phyloP scores from a whole-genome alignment of 1,140 invertebrate genomes.

The Bombus polaris region DNA sequence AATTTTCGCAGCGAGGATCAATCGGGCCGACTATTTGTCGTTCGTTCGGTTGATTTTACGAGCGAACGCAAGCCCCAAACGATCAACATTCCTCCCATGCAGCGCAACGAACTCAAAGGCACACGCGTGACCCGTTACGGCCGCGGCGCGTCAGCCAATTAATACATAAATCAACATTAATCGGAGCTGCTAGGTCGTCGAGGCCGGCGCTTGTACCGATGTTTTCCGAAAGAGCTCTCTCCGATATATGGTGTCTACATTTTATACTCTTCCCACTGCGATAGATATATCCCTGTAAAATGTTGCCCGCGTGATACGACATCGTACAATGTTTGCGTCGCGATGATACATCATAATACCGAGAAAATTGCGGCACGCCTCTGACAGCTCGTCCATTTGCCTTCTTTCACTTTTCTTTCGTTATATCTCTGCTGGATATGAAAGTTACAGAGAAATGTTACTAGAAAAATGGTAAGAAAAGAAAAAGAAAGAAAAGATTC shows the following conservation, averaged over 20 bases:
- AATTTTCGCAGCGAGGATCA: not conserved
- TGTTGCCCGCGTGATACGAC: not conserved
- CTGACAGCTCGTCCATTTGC: not conserved
- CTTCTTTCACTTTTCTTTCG: not conserved
- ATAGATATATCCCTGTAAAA: not conserved
- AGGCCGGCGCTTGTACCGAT: constrained; percentile 3
- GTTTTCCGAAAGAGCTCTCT: not conserved
- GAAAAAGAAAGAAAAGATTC: no score
- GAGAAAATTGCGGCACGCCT: not conserved
- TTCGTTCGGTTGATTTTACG: not conserved
- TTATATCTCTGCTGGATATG: not conserved
- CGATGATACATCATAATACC: constrained; percentile 1
- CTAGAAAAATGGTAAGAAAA: accelerated
- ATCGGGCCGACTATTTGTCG: not conserved
- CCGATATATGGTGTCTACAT: not conserved
- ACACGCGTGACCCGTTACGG: constrained; percentile 51
- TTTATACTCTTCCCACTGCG: not conserved
- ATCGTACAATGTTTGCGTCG: not conserved
- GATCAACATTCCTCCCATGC: not conserved
- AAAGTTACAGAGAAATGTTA: not conserved
- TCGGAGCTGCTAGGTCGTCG: constrained; percentile 27
- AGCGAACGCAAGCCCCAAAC: not conserved
- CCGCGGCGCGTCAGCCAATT: constrained; percentile 40
- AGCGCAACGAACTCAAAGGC: constrained; percentile 33
- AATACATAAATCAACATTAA: constrained; percentile 64